phyloP scores from a whole-genome alignment of 2,797 vertebrate genomes.

The Pempheris klunzingeri region DNA sequence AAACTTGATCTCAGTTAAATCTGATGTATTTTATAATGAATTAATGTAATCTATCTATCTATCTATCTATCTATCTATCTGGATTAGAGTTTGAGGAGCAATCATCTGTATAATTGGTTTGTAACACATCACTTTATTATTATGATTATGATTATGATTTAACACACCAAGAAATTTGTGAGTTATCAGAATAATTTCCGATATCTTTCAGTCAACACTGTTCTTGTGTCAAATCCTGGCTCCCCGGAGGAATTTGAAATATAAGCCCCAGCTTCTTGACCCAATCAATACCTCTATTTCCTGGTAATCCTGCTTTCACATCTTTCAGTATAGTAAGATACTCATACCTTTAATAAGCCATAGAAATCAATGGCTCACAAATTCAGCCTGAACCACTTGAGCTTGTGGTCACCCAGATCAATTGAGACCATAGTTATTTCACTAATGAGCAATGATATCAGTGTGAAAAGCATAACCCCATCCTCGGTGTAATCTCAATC shows the following conservation, averaged over 20 bases:
- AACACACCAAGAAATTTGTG: neutral
- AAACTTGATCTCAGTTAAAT: neutral
- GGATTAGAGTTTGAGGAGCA: neutral
- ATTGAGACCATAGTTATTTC: slow-evolving; percentile 71
- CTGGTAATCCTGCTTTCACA: slow-evolving; percentile 80
- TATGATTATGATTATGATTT: no score
- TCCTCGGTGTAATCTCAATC: slow-evolving; percentile 59
- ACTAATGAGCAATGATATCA: slow-evolving; percentile 80
- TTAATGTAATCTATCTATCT: no score
- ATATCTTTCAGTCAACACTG: slow-evolving; percentile 41
- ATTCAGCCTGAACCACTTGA: slow-evolving; percentile 76
- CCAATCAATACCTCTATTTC: slow-evolving; percentile 85
- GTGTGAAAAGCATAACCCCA: slow-evolving; percentile 63
- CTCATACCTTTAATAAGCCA: slow-evolving; percentile 84
- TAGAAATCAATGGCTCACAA: slow-evolving; percentile 84
- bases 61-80: neutral
- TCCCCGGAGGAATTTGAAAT: slow-evolving; percentile 72
- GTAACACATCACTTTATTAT: no score
- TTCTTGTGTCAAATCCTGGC: slow-evolving; percentile 49
- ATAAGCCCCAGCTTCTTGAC: slow-evolving; percentile 68
- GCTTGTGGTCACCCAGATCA: slow-evolving; percentile 72
- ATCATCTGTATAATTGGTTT: neutral
- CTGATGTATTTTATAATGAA: neutral
- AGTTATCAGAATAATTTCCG: slow-evolving; percentile 45
- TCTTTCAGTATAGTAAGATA: slow-evolving; percentile 80